phyloP scores from a whole-genome alignment of 2,113 vertebrate genomes.

The Acrocephalus kingi region DNA sequence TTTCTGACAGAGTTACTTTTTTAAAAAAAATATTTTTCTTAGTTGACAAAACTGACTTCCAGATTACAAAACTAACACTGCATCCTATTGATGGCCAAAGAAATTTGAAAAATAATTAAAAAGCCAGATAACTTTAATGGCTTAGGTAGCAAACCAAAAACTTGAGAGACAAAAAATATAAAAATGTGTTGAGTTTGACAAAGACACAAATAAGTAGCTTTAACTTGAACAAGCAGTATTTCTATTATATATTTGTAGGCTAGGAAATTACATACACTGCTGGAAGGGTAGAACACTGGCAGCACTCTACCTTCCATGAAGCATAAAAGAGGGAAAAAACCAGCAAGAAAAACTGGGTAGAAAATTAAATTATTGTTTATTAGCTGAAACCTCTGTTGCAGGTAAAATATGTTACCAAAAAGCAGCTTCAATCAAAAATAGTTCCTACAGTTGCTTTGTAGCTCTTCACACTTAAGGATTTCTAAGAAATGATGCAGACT shows the following conservation, averaged over 20 bases:
- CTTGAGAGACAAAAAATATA: background rate
- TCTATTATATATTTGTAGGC: background rate
- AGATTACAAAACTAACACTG: background rate
- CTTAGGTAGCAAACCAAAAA: background rate
- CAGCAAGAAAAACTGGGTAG: background rate
- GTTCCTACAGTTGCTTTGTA: background rate
- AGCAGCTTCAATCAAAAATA: background rate
- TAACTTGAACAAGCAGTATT: background rate
- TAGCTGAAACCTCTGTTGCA: background rate
- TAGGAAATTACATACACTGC: background rate
- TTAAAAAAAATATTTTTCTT: background rate
- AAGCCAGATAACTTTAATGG: background rate
- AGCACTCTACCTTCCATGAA: background rate
- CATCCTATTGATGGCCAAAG: background rate
- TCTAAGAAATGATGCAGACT: slow-evolving; percentile 15
- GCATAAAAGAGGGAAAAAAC: background rate
- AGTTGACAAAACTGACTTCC: background rate
- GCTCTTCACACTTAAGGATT: background rate
- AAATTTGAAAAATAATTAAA: background rate
- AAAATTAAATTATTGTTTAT: background rate
- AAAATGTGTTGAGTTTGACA: background rate
- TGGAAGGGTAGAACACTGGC: background rate
- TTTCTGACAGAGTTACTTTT: background rate
- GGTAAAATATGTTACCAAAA: background rate
- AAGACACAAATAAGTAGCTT: background rate